Base-by-base conservation (phyloP, 2,797 vertebrate genomes). In the Peromyscus aztecus region DNA sequence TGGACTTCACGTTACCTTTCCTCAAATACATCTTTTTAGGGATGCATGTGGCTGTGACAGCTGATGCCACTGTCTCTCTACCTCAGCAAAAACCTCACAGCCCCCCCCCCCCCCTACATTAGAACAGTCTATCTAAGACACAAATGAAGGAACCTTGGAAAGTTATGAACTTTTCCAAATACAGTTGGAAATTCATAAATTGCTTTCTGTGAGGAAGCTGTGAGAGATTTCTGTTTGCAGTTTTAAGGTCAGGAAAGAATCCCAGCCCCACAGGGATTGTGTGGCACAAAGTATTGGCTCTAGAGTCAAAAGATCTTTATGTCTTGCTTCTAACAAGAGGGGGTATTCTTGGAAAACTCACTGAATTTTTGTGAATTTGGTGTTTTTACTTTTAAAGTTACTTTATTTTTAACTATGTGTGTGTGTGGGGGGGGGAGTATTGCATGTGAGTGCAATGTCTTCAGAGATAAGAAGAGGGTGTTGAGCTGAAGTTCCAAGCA, bases 21-120 rank as follows among this genome's bases (percentile, higher is more conserved):
- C 29, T 4, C 3, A 31, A 21, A 9, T 2, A 40, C 23, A 1
- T n/a, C n/a, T 40, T 13, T 0, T 19, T 0, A 6, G 19, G 16
- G 13, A 0, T 49, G 46, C 59, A 16, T 9, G 24, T 49, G 73
- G 5, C 40, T 55, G 3, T 37, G 11, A 49, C 19, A 29, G 23
- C 43, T 67, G 49, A 49, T 6, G 4, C 23, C 10, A 7, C 59
- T n/a, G 31, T 59, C 24, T 55, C n/a, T 43, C 63, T 37, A 49
- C 31, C 69, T 77, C 31, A 0, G 55, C 29, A 1, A 29, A 43
- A 31, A 52, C 34, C 49, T n/a, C 49, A 55, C 12, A 1, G 52
- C 13, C 12, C 10, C 12, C 76, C 4, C 1, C 86, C 17, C 2
- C 1, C 17, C 0, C 6, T 46, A 69, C 12, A 0, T 3, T 7